Conservation (phyloP, 2,797 vertebrate species). For the Poecilia wingei region DNA sequence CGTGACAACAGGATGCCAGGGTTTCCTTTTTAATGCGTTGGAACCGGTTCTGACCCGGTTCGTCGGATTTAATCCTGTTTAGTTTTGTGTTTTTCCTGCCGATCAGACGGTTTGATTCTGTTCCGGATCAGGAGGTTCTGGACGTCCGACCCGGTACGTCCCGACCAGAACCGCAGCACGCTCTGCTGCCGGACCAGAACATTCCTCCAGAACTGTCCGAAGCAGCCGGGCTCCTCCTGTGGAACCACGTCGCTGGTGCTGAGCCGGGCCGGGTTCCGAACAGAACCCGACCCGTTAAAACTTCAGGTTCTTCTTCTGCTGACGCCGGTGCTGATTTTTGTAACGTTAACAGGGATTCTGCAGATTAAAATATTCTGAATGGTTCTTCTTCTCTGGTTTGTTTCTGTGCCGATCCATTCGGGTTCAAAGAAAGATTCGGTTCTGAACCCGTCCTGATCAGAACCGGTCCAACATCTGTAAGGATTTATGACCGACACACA, state of each 20-base stretch:
- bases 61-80: not conserved
- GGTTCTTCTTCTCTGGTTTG: not conserved
- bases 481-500: not conserved
- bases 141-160: too few species aligned
- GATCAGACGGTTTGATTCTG: not conserved
- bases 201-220: constrained; percentile 13
- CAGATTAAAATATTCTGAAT: constrained; percentile 71
- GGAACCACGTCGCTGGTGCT: not conserved
- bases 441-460: not conserved
- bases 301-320: constrained; percentile 48
- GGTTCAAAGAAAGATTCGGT: not conserved
- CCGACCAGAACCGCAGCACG: not conserved
- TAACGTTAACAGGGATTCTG: constrained; percentile 80
- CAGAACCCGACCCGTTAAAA: not conserved
- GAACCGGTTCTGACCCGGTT: not conserved
- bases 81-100: not conserved
- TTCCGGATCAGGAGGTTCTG: not conserved
- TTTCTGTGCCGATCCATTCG: not conserved
- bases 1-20: not conserved
- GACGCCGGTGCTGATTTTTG: constrained; percentile 81
- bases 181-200: constrained; percentile 3
- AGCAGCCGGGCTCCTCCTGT: not conserved
- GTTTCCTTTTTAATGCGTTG: not conserved
- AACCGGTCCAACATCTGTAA: not conserved
- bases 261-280: not conserved